Evolutionary conservation across 2,888 invertebrate genomes (phyloP).

Genomic region (Tiphia femorata): DNA sequence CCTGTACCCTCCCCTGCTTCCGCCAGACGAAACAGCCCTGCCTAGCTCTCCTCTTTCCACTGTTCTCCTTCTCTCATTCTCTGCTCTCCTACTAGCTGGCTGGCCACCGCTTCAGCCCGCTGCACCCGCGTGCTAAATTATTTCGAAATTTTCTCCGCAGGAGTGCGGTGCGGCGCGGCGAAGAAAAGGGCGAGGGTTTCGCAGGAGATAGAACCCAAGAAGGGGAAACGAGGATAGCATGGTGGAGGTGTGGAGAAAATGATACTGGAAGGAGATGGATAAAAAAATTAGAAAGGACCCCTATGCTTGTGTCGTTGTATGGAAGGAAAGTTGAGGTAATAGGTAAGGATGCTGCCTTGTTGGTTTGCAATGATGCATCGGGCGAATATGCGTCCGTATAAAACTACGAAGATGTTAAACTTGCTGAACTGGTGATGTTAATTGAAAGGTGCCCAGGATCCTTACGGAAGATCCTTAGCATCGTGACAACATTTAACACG

Average conservation of each 20-base stretch:
- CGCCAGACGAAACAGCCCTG: too few relatives aligned
- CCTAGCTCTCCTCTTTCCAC: not conserved
- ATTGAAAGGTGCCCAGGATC: too few relatives aligned
- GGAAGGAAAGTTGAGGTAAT: too few relatives aligned
- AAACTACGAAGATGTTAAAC: too few relatives aligned
- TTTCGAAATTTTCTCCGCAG: slow-evolving; percentile 24
- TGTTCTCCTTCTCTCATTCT: not conserved
- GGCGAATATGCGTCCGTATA: too few relatives aligned
- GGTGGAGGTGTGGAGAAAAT: slow-evolving; percentile 4
- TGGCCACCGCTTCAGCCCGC: not conserved
- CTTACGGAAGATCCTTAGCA: too few relatives aligned
- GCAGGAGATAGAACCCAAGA: not conserved
- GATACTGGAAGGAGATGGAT: too few relatives aligned
- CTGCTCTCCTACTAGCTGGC: not conserved
- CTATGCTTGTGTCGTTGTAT: slow-evolving; percentile 1
- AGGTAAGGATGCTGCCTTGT: too few relatives aligned
- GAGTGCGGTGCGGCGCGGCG: slow-evolving; percentile 12
- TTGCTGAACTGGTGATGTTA: too few relatives aligned
- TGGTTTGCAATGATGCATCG: too few relatives aligned
- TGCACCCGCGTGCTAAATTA: slow-evolving; percentile 24
- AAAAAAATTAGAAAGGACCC: not conserved
- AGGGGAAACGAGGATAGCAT: not conserved
- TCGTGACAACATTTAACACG: too few relatives aligned
- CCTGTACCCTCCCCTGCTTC: too few relatives aligned
- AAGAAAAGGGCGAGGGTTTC: not conserved